Evolutionary conservation across 2,888 invertebrate genomes (phyloP), one percentile per base, ranked within the genome.

Genomic region (Cyrtodaria siliqua): DNA sequence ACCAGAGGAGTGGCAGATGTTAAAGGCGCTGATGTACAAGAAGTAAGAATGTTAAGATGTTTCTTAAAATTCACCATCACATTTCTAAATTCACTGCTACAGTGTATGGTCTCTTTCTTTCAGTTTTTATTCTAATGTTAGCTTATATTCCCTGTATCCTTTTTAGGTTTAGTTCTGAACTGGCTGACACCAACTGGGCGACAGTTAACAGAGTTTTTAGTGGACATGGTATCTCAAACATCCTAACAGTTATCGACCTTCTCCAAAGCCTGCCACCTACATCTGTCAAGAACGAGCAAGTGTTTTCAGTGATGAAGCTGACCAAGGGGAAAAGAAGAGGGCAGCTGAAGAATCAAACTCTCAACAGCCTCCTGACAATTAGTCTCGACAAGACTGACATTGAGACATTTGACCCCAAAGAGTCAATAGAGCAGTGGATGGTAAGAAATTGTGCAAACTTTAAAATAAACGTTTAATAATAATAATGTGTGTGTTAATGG

Each of bases 261-360:
- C 40, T 68, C 9, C 18, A 20, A 2, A 42, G 50, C 29, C 33
- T 68, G 38, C 52, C 68, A 26, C 60, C 68, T 18, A 67, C 67
- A 42, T 67, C 67, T 16, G 57, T 67, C 12, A 20, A 38, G 18
- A 68, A 68, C 52, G 60, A 68, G 23, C 23, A 29, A n/a, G 16
- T 52, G 26, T 68, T 59, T 26, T 42, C 42, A 16, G 18, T 53
- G 12, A 68, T 68, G 60, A 68, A 68, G 33, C 14, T 68, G 23
- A 29, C 44, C n/a, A 59, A 68, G 27, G n/a, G 38, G 9, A 68
- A 52, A 24, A n/a, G 60, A n/a, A 50, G 59, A 18, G 59, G 16
- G 1, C 2, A 42, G 16, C 8, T 68, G 27, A 29, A 24, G 14
- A 6, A 38, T 6, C 33, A 16, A 12, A 53, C 23, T n/a, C 26